These are phyloP conservation scores for Ditylenchus weischeri DNA, from an alignment of 2,888 invertebrate genomes.

Conservation along the genomic window DNA sequence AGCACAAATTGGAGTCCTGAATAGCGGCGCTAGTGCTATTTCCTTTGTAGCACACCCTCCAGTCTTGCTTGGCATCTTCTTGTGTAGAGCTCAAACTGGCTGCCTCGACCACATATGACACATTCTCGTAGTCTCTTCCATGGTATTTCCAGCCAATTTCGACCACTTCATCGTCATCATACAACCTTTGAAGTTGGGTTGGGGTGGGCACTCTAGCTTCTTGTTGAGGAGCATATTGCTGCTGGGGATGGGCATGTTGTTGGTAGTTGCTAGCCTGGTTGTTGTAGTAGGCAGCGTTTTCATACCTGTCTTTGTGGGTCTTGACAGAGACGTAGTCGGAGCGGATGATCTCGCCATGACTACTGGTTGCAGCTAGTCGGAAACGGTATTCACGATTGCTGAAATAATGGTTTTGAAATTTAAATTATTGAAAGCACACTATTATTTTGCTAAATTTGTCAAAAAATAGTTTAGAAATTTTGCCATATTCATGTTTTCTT, in stretches of 20 bases:
- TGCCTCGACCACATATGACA: conserved; percentile 29
- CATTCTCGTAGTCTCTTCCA: conserved; percentile 27
- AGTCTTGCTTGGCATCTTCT: conserved; percentile 15
- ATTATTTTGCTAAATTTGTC: background rate
- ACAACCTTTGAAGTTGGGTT: conserved; percentile 20
- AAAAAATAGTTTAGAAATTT: background rate
- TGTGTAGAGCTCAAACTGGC: background rate
- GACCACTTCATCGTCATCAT: conserved; percentile 26
- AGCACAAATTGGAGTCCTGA: conserved; percentile 35
- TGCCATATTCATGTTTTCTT: too few species aligned
- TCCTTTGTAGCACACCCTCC: conserved; percentile 39
- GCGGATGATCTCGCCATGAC: conserved; percentile 25
- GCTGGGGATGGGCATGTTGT: background rate
- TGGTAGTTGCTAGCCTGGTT: conserved; percentile 4
- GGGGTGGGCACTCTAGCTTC: conserved; percentile 16
- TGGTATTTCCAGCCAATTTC: conserved; percentile 31
- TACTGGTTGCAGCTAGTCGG: conserved; percentile 37
- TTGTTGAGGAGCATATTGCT: conserved; percentile 15
- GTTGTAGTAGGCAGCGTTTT: conserved; percentile 10
- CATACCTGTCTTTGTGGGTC: conserved; percentile 32
- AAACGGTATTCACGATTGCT: conserved; percentile 46
- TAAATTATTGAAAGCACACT: background rate
- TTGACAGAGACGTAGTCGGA: conserved; percentile 31
- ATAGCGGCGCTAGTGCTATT: conserved; percentile 24
- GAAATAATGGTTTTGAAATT: conserved; percentile 13